These are phyloP conservation scores for Pollenia labialis DNA, from an alignment of 2,888 invertebrate species.

Conservation along the genomic window DNA sequence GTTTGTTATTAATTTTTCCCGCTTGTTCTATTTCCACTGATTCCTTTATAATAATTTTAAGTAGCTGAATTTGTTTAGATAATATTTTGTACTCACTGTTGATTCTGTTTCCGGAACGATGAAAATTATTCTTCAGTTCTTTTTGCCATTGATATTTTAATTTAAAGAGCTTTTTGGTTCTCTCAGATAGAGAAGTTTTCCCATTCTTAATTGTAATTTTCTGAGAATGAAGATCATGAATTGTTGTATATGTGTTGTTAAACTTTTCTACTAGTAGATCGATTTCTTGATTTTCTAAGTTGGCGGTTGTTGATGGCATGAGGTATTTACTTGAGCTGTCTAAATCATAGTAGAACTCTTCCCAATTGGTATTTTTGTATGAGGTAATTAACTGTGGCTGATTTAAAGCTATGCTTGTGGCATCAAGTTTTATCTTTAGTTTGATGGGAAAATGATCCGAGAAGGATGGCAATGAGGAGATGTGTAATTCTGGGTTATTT, in stretches of 20 bases:
- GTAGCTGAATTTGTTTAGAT: neutral
- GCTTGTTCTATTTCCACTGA: neutral
- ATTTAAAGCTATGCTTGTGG: neutral
- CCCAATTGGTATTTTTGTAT: constrained; percentile 30
- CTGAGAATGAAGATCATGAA: neutral
- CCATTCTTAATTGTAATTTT: neutral
- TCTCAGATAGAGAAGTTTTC: neutral
- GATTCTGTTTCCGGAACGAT: too few relatives aligned
- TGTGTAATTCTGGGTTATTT: neutral
- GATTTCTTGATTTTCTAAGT: neutral
- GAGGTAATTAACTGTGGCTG: neutral
- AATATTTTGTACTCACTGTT: neutral
- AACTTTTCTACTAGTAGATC: neutral
- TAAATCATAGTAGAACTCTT: neutral
- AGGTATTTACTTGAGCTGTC: neutral
- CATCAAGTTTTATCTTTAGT: neutral
- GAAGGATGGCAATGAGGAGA: constrained; percentile 1
- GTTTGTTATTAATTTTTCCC: neutral
- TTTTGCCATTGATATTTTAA: too few relatives aligned
- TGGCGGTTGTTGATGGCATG: neutral
- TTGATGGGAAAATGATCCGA: constrained; percentile 47
- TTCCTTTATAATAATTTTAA: neutral
- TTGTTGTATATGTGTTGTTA: neutral
- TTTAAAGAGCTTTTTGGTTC: neutral
- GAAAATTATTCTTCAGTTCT: too few relatives aligned